These are phyloP conservation scores for Isichthys henryi DNA, from an alignment of 2,113 vertebrate genomes.

Conservation along the genomic window DNA sequence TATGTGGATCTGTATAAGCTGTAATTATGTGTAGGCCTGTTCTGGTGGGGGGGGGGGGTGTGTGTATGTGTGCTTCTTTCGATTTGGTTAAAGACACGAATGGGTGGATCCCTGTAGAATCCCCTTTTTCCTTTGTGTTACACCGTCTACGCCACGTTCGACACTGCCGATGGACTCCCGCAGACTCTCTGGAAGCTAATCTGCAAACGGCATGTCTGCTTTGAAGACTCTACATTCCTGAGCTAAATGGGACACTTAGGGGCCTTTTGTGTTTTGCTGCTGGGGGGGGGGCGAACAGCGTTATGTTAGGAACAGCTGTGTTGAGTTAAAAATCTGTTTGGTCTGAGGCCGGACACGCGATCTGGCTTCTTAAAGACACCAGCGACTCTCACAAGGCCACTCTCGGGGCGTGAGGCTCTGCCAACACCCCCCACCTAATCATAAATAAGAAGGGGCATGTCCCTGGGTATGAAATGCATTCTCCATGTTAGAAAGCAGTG, in stretches of 20 bases:
- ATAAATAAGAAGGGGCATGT: not conserved
- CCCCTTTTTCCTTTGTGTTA: not conserved
- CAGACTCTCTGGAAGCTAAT: not conserved
- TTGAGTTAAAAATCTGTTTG: not conserved
- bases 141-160: not conserved
- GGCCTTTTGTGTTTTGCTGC: not conserved
- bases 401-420: not conserved
- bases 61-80: no score
- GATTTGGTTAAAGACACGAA: not conserved
- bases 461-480: not conserved
- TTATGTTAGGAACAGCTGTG: slow-evolving; percentile 5
- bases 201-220: not conserved
- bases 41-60: not conserved
- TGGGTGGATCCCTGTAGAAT: not conserved
- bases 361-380: not conserved
- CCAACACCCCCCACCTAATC: not conserved
- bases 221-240: not conserved
- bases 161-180: not conserved
- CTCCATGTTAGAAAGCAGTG: not conserved
- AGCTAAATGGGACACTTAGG: not conserved
- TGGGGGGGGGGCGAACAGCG: not conserved
- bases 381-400: not conserved
- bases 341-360: not conserved
- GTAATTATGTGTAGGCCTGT: not conserved
- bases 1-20: not conserved